Evolutionary conservation across 2,797 vertebrate genomes (phyloP), one percentile per base, ranked within the genome.

Genomic region (Brotula barbata): DNA sequence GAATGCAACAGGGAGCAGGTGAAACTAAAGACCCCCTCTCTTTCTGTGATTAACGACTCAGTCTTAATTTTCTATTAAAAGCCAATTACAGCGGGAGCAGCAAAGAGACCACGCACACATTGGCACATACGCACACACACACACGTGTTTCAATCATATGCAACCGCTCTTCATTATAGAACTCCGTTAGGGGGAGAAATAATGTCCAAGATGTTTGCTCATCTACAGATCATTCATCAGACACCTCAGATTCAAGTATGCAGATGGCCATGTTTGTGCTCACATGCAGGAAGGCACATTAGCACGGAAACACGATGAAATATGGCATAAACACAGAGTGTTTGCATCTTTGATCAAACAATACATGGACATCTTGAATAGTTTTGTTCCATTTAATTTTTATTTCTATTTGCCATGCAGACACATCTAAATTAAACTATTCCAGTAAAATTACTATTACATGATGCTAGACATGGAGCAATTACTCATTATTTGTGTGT

Each of bases 61-160:
- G 71, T 89, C 85, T 89, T 92, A 90, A 91, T 91, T 91, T 91
- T 91, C 90, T 88, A 91, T 93, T 91, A 91, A 92, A 91, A 91
- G 87, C 88, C 90, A 90, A 93, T 93, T 92, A 90, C 81, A 76
- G 83, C 69, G 63, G 80, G 78, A 84, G 83, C 79, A 64, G 82
- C 80, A 33, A 62, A 43, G 71, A 75, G 75, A 84, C 84, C 80
- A 55, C 70, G 10, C 57, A 14, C 60, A 33, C 49, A 33, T 43
- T 21, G 53, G 25, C 68, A 31, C 54, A 37, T 67, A 37, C 39
- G 44, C 67, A 33, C 66, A 33, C 11, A 25, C 66, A 25, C 47
- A 1, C 50, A 31, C 20, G 41, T 75, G 58, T 59, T 13, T 12
- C 22, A 28, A 4, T 28, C 25, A 28, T 8, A 28, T 33, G 6